Percentiles rank a stretch among this genome's conserved stretches.
These are phyloP conservation scores for Euwallacea fornicatus DNA, from an alignment of 1,140 invertebrate genomes.

Conservation along the genomic window DNA sequence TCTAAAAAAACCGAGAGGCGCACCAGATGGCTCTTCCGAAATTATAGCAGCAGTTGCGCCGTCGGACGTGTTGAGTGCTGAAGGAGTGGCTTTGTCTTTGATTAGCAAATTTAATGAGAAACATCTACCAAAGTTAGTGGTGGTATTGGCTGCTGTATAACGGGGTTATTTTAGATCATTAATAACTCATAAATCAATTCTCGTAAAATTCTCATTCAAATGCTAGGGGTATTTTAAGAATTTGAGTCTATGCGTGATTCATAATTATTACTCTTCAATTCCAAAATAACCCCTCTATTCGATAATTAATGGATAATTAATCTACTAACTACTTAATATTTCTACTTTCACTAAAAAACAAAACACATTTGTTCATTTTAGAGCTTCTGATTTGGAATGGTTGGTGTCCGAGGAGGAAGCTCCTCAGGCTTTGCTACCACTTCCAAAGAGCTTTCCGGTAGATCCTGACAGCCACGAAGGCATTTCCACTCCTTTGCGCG, in stretches of 20 bases:
- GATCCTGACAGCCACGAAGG: slow-evolving; percentile 61
- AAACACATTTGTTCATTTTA: slow-evolving; percentile 36
- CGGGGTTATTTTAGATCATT: too few species aligned
- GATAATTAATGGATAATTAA: too few species aligned
- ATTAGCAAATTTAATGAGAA: slow-evolving; percentile 77
- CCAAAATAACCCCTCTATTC: too few species aligned
- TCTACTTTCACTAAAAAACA: background rate
- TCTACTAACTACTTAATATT: background rate
- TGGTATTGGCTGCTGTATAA: background rate
- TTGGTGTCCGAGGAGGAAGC: slow-evolving; percentile 78
- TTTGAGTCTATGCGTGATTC: too few species aligned
- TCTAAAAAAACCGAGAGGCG: slow-evolving; percentile 50
- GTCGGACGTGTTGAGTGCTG: slow-evolving; percentile 65
- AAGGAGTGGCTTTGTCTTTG: slow-evolving; percentile 76
- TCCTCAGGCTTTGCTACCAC: slow-evolving; percentile 74
- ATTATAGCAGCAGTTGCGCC: slow-evolving; percentile 1
- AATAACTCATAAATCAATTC: too few species aligned
- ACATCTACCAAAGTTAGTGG: slow-evolving; percentile 63
- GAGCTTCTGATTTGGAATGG: slow-evolving; percentile 81
- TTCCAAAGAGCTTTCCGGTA: slow-evolving; percentile 71
- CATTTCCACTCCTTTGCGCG: slow-evolving; percentile 63
- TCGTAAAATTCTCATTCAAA: too few species aligned
- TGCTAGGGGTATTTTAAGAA: too few species aligned
- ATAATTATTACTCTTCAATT: too few species aligned
- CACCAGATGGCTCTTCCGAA: slow-evolving; percentile 53